Evolutionary conservation across 2,797 vertebrate genomes (phyloP).

Genomic region (Tarsius wallacei): DNA sequence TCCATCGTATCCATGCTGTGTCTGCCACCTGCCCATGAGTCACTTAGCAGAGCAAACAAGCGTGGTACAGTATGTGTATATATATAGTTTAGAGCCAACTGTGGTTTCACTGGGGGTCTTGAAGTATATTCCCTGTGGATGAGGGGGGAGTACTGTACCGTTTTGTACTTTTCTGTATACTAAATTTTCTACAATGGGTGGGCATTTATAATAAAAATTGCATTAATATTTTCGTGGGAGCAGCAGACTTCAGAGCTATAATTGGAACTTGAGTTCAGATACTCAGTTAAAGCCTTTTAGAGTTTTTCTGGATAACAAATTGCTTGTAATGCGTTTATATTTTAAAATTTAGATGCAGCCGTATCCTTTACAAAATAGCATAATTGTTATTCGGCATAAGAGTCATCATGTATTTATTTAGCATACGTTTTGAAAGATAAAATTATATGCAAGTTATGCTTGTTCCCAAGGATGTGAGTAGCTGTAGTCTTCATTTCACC

Average conservation of each 20-base stretch:
- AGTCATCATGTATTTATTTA: conserved; percentile 7
- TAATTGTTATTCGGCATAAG: conserved; percentile 14
- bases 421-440: conserved; percentile 18
- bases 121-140: no score
- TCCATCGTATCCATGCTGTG: neutral
- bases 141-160: neutral
- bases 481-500: conserved; percentile 6
- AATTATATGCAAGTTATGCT: neutral
- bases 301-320: conserved; percentile 47
- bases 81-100: no score
- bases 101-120: neutral
- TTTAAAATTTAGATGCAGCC: conserved; percentile 34
- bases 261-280: conserved; percentile 15
- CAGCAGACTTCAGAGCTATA: neutral
- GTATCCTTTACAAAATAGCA: neutral
- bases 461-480: neutral
- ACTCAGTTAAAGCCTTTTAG: neutral
- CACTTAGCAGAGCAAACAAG: neutral
- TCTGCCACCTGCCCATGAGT: neutral
- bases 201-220: neutral
- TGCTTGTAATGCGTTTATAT: conserved; percentile 34
- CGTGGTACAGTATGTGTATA: no score
- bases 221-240: conserved; percentile 11
- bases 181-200: conserved; percentile 4
- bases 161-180: neutral